Evolutionary conservation across 1,140 invertebrate genomes (phyloP).

Genomic region (Drosophila ananassae): DNA sequence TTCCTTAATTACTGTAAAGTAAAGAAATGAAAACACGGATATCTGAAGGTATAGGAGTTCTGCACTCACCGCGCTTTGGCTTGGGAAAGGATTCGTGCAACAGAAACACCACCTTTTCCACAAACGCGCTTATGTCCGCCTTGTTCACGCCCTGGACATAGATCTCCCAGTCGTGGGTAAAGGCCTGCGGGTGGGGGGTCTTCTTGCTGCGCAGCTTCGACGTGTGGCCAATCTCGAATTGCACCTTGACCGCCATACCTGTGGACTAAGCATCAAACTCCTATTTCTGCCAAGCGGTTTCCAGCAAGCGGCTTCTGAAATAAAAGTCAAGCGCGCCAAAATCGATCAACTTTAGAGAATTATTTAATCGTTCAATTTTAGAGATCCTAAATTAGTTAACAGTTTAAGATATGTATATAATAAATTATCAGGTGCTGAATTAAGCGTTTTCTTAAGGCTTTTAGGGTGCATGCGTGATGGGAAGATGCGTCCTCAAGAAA

Average conservation of each 20-base stretch:
- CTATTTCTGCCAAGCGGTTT: constrained; percentile 22
- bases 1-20: constrained; percentile 91
- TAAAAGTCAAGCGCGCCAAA: constrained; percentile 20
- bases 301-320: constrained; percentile 18
- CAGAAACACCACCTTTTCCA: constrained; percentile 97
- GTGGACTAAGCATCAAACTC: constrained; percentile 49
- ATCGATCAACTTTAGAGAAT: background rate
- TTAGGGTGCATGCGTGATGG: constrained; percentile 26
- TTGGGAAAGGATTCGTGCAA: constrained; percentile 96
- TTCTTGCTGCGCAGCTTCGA: constrained; percentile 91
- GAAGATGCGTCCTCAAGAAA: constrained; percentile 8
- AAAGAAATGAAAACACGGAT: background rate
- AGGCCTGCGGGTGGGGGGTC: constrained; percentile 90
- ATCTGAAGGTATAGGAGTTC: background rate
- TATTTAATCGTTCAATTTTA: background rate
- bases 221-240: constrained; percentile 96
- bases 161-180: constrained; percentile 99
- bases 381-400: no score
- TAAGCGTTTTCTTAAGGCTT: background rate
- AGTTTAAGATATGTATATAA: background rate
- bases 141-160: constrained; percentile 95
- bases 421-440: constrained; percentile 3
- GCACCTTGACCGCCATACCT: constrained; percentile 91
- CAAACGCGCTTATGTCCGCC: constrained; percentile 93
- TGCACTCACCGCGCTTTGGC: constrained; percentile 90